These are phyloP conservation scores for Athrips mouffetella DNA, from an alignment of 2,888 invertebrate species.

Conservation along the genomic window DNA sequence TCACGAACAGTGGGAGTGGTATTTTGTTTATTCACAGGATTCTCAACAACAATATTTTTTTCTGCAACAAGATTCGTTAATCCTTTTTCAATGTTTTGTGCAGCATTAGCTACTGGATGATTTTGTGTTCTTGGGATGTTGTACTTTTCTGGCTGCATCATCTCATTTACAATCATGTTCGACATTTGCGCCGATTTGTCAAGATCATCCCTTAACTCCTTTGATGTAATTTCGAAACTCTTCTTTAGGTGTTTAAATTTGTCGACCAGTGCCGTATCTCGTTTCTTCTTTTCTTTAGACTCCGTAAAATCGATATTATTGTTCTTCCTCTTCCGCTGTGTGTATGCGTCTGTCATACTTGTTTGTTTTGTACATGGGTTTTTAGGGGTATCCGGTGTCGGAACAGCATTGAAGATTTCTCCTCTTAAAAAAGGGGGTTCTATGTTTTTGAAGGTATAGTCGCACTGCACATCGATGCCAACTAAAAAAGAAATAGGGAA, in stretches of 20 bases:
- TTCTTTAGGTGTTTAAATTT: conserved; percentile 51
- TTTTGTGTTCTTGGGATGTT: not conserved
- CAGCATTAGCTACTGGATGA: too few species aligned
- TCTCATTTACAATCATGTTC: conserved; percentile 29
- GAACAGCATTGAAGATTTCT: conserved; percentile 4
- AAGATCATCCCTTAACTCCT: conserved; percentile 36
- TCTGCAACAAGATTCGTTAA: not conserved
- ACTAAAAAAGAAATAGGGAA: conserved; percentile 64
- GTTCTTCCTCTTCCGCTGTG: conserved; percentile 54
- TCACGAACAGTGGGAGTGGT: not conserved
- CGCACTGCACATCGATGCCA: conserved; percentile 69
- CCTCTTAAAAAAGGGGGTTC: conserved; percentile 24
- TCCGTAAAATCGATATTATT: conserved; percentile 34
- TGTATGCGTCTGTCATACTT: conserved; percentile 42
- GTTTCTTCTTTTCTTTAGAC: conserved; percentile 59
- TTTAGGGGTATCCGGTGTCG: conserved; percentile 8
- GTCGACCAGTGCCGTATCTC: conserved; percentile 46
- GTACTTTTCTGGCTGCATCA: conserved; percentile 17
- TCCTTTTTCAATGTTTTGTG: not conserved
- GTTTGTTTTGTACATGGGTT: conserved; percentile 34
- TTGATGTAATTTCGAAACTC: conserved; percentile 44
- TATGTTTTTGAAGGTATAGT: conserved; percentile 51
- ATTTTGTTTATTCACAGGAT: not conserved
- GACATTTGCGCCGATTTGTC: conserved; percentile 31
- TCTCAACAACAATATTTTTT: not conserved